Percentiles rank a stretch among this genome's conserved stretches.
Conservation (phyloP, 1,140 invertebrate species). For the Cydia splendana region DNA sequence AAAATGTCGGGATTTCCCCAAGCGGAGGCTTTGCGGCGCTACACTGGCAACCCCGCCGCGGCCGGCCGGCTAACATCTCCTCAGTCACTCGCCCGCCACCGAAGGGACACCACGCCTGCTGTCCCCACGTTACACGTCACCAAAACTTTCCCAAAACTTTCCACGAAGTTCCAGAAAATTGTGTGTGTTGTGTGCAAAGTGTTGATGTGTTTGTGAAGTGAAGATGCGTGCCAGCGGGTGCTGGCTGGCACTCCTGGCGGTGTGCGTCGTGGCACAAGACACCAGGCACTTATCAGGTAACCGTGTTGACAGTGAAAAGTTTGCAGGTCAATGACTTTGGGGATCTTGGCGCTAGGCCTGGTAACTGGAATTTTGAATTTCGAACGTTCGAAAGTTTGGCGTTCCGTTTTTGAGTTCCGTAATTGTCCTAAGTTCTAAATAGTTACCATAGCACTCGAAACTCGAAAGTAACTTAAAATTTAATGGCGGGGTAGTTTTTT, state of each 20-base stretch:
- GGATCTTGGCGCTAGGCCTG: constrained; percentile 6
- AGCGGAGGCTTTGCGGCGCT: constrained; percentile 32
- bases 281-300: constrained; percentile 73
- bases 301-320: constrained; percentile 40
- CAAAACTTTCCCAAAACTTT: constrained; percentile 64
- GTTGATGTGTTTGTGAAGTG: constrained; percentile 48
- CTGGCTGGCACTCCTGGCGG: constrained; percentile 62
- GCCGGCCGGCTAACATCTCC: constrained; percentile 39
- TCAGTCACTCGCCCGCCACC: constrained; percentile 58
- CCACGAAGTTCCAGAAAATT: constrained; percentile 35
- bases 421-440: no score
- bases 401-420: not conserved
- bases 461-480: no score
- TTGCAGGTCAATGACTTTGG: constrained; percentile 22
- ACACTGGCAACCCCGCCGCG: constrained; percentile 41
- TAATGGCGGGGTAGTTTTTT: no score
- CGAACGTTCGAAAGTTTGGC: constrained; percentile 2
- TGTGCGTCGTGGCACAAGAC: constrained; percentile 61
- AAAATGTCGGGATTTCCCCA: constrained; percentile 12
- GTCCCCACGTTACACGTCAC: constrained; percentile 53
- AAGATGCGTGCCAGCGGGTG: constrained; percentile 72
- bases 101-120: constrained; percentile 36
- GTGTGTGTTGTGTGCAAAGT: constrained; percentile 67
- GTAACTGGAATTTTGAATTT: constrained; percentile 23
- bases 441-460: no score